Percentiles rank a stretch among this genome's conserved stretches.
phyloP scores from a whole-genome alignment of 2,888 invertebrate species.

The Rugalucina vietnamica region DNA sequence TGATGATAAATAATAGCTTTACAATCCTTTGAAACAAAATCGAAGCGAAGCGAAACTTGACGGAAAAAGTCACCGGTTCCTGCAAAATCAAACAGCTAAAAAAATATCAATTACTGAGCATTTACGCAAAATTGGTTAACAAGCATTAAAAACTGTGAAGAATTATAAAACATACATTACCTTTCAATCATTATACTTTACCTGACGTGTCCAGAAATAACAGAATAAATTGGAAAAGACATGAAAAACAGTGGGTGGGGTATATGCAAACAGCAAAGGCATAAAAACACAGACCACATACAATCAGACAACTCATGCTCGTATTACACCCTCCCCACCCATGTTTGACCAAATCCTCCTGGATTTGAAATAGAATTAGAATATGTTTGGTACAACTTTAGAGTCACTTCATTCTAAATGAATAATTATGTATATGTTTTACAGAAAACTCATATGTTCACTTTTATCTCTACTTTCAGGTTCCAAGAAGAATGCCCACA shows the following conservation, averaged over 20 bases:
- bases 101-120: too few species aligned
- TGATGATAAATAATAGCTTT: too few species aligned
- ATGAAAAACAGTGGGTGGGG: constrained; percentile 2
- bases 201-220: neutral
- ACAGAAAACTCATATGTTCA: neutral
- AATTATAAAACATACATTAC: neutral
- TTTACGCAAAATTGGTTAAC: too few species aligned
- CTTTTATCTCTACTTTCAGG: neutral
- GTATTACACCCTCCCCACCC: neutral
- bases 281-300: too few species aligned
- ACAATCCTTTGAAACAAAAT: too few species aligned
- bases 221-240: neutral
- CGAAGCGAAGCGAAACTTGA: too few species aligned
- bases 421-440: neutral
- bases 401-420: neutral
- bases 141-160: too few species aligned
- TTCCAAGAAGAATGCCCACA: neutral
- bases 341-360: neutral
- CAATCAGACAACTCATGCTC: too few species aligned
- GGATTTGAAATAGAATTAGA: neutral
- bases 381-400: neutral
- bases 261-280: neutral
- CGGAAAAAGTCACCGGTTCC: too few species aligned
- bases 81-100: too few species aligned
- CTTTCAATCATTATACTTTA: neutral